Evolutionary conservation across 1,140 invertebrate genomes (phyloP).

Genomic region (Periplaneta americana): DNA sequence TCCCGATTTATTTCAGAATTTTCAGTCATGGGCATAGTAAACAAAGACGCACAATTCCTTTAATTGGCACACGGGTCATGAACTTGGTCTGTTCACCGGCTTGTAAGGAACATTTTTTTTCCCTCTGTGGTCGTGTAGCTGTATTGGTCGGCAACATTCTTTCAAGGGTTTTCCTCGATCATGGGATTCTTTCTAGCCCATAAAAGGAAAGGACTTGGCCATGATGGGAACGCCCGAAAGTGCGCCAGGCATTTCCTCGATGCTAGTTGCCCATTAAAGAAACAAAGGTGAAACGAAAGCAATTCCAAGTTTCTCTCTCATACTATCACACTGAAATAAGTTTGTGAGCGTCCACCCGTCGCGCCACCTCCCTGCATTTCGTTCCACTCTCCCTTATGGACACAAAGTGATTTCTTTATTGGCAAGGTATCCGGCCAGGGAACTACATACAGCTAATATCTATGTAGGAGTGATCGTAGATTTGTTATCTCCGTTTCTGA

Average conservation of each 20-base stretch:
- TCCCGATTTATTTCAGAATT: too few relatives aligned
- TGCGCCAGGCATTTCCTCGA: not conserved
- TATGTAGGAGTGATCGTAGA: too few relatives aligned
- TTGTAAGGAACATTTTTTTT: too few relatives aligned
- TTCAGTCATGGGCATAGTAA: too few relatives aligned
- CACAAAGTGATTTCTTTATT: too few relatives aligned
- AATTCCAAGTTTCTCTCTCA: not conserved
- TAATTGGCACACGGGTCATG: too few relatives aligned
- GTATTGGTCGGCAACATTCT: not conserved
- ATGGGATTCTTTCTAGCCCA: not conserved
- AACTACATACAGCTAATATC: too few relatives aligned
- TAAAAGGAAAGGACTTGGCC: not conserved
- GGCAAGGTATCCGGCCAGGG: too few relatives aligned
- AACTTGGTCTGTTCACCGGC: too few relatives aligned
- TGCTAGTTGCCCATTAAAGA: not conserved
- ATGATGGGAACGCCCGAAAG: not conserved
- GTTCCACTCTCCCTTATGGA: too few relatives aligned
- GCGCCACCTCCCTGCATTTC: not conserved
- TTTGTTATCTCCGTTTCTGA: too few relatives aligned
- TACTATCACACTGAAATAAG: not conserved
- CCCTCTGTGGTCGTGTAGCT: not conserved
- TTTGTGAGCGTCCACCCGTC: not conserved
- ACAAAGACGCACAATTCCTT: too few relatives aligned
- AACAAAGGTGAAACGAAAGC: not conserved
- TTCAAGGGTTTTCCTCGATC: not conserved